Percentiles rank a stretch among this genome's conserved stretches.
Evolutionary conservation across 2,797 vertebrate genomes (phyloP).

Genomic region (Sus cebifrons): DNA sequence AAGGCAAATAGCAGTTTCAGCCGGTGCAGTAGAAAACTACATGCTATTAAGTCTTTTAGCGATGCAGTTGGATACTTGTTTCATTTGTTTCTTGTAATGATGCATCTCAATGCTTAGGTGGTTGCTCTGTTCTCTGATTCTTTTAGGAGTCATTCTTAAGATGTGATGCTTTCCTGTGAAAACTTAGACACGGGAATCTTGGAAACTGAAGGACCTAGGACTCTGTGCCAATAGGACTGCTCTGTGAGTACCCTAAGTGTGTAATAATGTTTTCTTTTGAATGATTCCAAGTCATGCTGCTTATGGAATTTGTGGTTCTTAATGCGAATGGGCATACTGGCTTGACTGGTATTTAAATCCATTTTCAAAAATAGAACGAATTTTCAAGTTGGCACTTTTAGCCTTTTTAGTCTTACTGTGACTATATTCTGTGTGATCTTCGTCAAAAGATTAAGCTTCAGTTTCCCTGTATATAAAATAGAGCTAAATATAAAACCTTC

Average conservation of each 20-base stretch:
- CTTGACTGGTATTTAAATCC: neutral
- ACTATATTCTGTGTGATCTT: neutral
- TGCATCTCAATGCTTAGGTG: neutral
- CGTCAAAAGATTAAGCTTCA: neutral
- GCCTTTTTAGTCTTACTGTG: neutral
- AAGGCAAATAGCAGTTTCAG: neutral
- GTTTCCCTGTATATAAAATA: neutral
- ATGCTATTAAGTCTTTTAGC: neutral
- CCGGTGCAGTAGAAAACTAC: neutral
- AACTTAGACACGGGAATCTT: neutral
- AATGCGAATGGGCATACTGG: neutral
- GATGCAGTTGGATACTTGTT: neutral
- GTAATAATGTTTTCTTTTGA: neutral
- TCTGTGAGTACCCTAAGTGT: constrained; percentile 3
- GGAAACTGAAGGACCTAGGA: neutral
- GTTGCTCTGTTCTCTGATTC: neutral
- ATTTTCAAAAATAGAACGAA: neutral
- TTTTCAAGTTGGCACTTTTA: neutral
- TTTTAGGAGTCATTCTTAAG: constrained; percentile 35
- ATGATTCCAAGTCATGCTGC: neutral
- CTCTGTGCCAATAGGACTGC: neutral
- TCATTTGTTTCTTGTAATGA: neutral
- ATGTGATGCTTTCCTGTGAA: constrained; percentile 19
- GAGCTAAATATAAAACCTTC: neutral
- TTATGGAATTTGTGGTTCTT: neutral